Evolutionary conservation across 2,888 invertebrate genomes (phyloP).

Genomic region (Cremastinae sp.): DNA sequence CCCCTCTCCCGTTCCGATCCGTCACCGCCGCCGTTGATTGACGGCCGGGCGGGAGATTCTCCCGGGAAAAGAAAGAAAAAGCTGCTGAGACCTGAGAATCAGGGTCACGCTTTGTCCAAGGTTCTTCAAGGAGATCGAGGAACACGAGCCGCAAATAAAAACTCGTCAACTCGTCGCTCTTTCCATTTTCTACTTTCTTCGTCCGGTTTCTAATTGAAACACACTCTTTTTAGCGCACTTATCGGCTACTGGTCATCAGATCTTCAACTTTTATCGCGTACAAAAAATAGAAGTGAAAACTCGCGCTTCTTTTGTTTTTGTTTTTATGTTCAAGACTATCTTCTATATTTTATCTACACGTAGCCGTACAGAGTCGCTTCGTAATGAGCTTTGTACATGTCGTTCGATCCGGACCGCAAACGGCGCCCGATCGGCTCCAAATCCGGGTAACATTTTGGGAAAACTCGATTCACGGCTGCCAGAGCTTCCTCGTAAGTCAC

Average conservation of each 20-base stretch:
- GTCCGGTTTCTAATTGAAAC: too few relatives aligned
- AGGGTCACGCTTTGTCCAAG: conserved; percentile 31
- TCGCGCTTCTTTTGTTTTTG: too few relatives aligned
- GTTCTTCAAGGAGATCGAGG: conserved; percentile 9
- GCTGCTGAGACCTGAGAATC: not conserved
- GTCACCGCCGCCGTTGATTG: conserved; percentile 1
- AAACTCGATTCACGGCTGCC: conserved; percentile 91
- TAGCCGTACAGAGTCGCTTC: conserved; percentile 92
- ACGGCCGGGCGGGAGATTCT: not conserved
- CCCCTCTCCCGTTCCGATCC: conserved; percentile 29
- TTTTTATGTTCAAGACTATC: too few relatives aligned
- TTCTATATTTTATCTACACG: too few relatives aligned
- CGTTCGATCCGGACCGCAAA: conserved; percentile 87
- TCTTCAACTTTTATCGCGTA: too few relatives aligned
- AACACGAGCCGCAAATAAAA: too few relatives aligned
- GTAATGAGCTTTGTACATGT: conserved; percentile 88
- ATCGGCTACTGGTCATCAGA: too few relatives aligned
- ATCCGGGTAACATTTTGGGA: conserved; percentile 94
- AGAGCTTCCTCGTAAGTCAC: conserved; percentile 87
- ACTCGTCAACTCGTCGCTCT: too few relatives aligned
- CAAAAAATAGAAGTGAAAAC: too few relatives aligned
- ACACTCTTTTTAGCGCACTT: too few relatives aligned
- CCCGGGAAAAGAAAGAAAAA: conserved; percentile 1
- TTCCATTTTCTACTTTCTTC: too few relatives aligned
- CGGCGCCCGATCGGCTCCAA: conserved; percentile 94